phyloP scores from a whole-genome alignment of 2,888 invertebrate species.

The Tachystola acroxantha region DNA sequence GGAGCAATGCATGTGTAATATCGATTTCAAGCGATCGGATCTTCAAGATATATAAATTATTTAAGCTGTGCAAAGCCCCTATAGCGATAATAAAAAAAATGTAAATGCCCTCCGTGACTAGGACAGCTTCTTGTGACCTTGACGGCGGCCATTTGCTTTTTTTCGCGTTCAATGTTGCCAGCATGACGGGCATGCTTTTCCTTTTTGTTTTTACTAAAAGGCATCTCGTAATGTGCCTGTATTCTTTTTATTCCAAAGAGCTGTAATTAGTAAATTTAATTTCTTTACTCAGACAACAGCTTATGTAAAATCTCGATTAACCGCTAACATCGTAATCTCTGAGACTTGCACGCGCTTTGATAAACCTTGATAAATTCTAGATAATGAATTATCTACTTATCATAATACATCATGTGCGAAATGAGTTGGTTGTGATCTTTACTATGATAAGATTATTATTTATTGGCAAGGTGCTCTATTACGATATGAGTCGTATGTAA shows the following conservation, averaged over 20 bases:
- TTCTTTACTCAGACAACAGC: constrained; percentile 1
- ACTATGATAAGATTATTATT: constrained; percentile 3
- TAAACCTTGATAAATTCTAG: constrained; percentile 3
- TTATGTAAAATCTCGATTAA: constrained; percentile 1
- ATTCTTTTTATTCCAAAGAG: background rate
- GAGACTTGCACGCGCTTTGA: background rate
- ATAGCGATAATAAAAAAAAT: constrained; percentile 60
- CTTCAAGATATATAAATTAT: constrained; percentile 26
- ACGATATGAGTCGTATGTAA: background rate
- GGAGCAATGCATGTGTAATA: constrained; percentile 19
- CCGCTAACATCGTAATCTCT: background rate
- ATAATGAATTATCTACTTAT: constrained; percentile 6
- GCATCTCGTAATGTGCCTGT: constrained; percentile 47
- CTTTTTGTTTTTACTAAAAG: constrained; percentile 50
- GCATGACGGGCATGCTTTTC: constrained; percentile 56
- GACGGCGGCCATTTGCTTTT: constrained; percentile 70
- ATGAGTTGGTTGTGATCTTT: constrained; percentile 5
- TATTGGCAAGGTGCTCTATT: constrained; percentile 1
- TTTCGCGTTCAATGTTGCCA: constrained; percentile 73
- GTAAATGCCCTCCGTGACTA: constrained; percentile 73
- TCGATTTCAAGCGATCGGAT: constrained; percentile 11
- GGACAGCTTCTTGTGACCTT: constrained; percentile 76
- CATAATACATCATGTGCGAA: constrained; percentile 7
- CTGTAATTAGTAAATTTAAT: background rate
- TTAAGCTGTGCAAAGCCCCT: constrained; percentile 42